These are phyloP conservation scores for Stegophylla sp. DNA, from an alignment of 2,888 invertebrate genomes.

Conservation along the genomic window DNA sequence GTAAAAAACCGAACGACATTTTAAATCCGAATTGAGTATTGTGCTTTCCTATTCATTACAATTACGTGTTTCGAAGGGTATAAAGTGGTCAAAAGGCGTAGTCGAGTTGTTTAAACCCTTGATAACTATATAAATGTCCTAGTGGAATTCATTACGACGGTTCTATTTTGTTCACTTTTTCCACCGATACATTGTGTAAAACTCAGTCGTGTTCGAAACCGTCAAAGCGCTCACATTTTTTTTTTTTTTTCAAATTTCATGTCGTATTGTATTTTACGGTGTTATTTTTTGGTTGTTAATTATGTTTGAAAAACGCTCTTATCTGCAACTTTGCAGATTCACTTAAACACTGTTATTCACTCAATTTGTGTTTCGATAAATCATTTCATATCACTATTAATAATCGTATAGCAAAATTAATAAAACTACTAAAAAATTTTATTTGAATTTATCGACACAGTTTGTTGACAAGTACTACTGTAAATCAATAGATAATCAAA, in stretches of 20 bases:
- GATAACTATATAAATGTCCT: slow-evolving; percentile 36
- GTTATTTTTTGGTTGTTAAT: background rate
- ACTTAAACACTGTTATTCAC: background rate
- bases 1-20: background rate
- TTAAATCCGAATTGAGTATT: background rate
- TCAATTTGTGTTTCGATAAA: background rate
- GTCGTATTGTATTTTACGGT: background rate
- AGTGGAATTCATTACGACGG: background rate
- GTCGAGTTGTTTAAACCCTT: slow-evolving; percentile 31
- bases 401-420: too few species aligned
- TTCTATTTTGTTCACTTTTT: slow-evolving; percentile 9
- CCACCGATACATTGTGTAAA: background rate
- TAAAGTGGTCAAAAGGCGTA: slow-evolving; percentile 33
- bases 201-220: too few species aligned
- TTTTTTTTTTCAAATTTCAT: background rate
- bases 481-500: too few species aligned
- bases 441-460: too few species aligned
- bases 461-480: too few species aligned
- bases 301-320: background rate
- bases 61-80: slow-evolving; percentile 19
- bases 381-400: too few species aligned
- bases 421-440: too few species aligned
- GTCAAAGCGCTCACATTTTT: too few species aligned
- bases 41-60: slow-evolving; percentile 23
- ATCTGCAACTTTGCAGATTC: too few species aligned